Conservation (phyloP, 2,113 vertebrate species). For the Rousettus leschenaultii region DNA sequence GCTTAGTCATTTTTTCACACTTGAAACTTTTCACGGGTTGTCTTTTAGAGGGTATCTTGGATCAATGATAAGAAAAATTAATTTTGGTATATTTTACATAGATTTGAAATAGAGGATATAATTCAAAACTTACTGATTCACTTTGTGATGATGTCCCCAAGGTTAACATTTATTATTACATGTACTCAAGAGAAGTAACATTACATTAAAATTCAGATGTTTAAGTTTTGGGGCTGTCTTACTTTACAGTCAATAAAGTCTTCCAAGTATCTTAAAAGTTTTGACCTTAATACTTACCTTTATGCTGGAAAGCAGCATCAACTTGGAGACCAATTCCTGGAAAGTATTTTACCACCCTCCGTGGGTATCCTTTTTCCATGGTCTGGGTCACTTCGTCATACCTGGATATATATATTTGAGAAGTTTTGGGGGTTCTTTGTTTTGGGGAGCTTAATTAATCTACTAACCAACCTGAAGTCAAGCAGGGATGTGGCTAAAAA, state of each 20-base stretch:
- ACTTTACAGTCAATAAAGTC: neutral
- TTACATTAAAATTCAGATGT: neutral
- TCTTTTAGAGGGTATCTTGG: neutral
- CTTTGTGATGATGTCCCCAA: neutral
- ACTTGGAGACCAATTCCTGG: constrained; percentile 89
- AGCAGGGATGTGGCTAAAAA: neutral
- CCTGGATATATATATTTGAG: constrained; percentile 76
- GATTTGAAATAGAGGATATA: neutral
- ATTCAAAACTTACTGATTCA: neutral
- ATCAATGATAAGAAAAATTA: neutral
- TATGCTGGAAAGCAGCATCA: constrained; percentile 87
- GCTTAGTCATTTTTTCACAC: neutral
- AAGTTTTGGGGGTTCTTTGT: neutral
- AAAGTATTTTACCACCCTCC: constrained; percentile 82
- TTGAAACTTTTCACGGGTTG: neutral
- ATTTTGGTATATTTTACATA: neutral
- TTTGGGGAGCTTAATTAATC: neutral
- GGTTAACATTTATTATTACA: neutral
- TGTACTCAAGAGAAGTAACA: neutral
- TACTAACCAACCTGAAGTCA: neutral
- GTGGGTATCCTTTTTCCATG: constrained; percentile 91
- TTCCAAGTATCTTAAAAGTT: neutral
- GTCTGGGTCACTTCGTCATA: constrained; percentile 86
- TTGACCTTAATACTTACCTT: constrained; percentile 80
- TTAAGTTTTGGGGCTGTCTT: neutral